Conservation (phyloP, 1,140 invertebrate species). For the Pomacea maculata region DNA sequence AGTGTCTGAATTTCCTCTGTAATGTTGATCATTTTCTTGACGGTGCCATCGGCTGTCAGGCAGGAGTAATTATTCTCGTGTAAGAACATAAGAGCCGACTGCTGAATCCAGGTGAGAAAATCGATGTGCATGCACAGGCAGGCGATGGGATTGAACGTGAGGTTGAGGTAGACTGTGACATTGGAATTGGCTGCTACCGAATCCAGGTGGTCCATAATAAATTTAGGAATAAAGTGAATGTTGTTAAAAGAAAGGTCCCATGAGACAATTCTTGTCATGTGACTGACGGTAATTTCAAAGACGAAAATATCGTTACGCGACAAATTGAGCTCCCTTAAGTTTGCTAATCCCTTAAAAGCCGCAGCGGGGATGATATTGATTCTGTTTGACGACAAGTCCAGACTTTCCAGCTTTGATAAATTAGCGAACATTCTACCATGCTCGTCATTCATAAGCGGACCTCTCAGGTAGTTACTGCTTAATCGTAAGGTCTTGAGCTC, state of each 20-base stretch:
- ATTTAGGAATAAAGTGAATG: not conserved
- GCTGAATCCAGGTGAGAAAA: conserved; percentile 16
- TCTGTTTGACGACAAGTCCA: conserved; percentile 35
- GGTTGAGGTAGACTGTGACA: not conserved
- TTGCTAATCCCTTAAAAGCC: conserved; percentile 21
- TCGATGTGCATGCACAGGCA: conserved; percentile 3
- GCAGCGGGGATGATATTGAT: conserved; percentile 16
- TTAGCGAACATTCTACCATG: conserved; percentile 3
- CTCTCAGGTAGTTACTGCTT: conserved; percentile 21
- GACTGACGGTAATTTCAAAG: conserved; percentile 18
- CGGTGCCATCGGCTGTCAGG: not conserved
- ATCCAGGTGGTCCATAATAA: conserved; percentile 7
- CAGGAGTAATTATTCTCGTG: not conserved
- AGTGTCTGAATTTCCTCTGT: not conserved
- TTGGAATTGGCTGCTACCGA: not conserved
- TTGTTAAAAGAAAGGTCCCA: conserved; percentile 13
- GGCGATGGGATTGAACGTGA: conserved; percentile 7
- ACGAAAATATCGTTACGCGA: conserved; percentile 18
- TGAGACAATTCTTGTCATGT: not conserved
- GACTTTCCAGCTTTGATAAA: conserved; percentile 11
- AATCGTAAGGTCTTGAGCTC: conserved; percentile 8
- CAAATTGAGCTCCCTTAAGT: conserved; percentile 21
- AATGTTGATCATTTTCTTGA: not conserved
- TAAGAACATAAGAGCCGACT: not conserved
- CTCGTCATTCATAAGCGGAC: not conserved